Base-by-base conservation (phyloP, 2,888 invertebrate species). In the Morinoia aosen region DNA sequence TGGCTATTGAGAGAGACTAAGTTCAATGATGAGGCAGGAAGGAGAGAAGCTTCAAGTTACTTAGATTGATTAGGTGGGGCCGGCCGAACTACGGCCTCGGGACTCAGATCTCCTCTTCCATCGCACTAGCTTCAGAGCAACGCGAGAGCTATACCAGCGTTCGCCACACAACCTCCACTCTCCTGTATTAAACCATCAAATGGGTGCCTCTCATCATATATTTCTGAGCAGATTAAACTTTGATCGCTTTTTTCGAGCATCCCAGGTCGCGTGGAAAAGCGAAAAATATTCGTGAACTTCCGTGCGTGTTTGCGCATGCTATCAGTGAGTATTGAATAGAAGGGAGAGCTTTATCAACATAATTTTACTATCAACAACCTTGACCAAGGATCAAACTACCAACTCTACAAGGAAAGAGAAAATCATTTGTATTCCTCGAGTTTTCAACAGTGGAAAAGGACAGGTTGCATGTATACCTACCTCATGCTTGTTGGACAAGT, bases 11-110 rank as follows among this genome's bases (percentile, higher is more conserved):
- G 76, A 76, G 76, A 76, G 76, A 76, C 76, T 76, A 76, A 76
- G 76, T 76, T 76, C 76, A 76, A 76, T 76, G 76, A 76, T 76
- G 76, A 76, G 76, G 76, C 76, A 76, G 76, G 76, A 76, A 76
- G 76, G 76, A 76, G 33, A 76, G 76, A 33, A 76, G 76, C 76
- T 76, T 76, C 76, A 61, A 61, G 76, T 76, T 76, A 76, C 76
- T 76, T 76, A 76, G 76, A 76, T 76, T 76, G 76, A 76, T 76
- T 76, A 19, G 76, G 76, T 76, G 76, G 76, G 33, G 76, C 76
- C 8, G 25, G 76, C 25, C 19, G 8, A 33, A 19, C 16, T 61
- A 61, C 8, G 76, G 8, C 76, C 76, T 7, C 19, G 1, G 76
- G 76, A 33, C 76, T 76, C 33, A 16, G 25, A 10, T 0, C 25